phyloP scores from a whole-genome alignment of 2,888 invertebrate species.

The Lasioglossum malachurum region DNA sequence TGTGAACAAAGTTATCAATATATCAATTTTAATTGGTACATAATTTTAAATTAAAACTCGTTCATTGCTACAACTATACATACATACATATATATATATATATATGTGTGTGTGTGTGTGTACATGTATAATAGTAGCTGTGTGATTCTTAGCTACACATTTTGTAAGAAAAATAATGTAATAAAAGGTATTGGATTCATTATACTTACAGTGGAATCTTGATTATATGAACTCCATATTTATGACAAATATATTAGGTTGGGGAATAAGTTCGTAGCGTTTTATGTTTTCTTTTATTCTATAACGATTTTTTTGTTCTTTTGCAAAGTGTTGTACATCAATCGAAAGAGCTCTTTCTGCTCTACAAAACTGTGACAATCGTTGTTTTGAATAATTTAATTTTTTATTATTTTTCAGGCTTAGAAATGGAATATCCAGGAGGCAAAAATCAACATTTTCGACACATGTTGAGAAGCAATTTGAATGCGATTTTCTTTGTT shows the following conservation, averaged over 20 bases:
- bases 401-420: too few relatives aligned
- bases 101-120: neutral
- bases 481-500: too few relatives aligned
- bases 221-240: neutral
- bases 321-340: too few relatives aligned
- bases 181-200: conserved; percentile 6
- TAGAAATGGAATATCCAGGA: too few relatives aligned
- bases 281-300: too few relatives aligned
- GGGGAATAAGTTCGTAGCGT: too few relatives aligned
- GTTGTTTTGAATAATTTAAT: too few relatives aligned
- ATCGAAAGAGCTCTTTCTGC: too few relatives aligned
- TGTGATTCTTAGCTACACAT: conserved; percentile 12
- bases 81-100: neutral
- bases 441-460: too few relatives aligned
- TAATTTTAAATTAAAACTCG: neutral
- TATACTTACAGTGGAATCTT: conserved; percentile 17
- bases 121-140: conserved; percentile 4
- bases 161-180: conserved; percentile 14
- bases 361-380: too few relatives aligned
- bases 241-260: neutral
- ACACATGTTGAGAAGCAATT: too few relatives aligned
- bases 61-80: conserved; percentile 6
- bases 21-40: conserved; percentile 16
- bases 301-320: too few relatives aligned
- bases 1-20: neutral